These are phyloP conservation scores for Aethina tumida DNA, from an alignment of 1,140 invertebrate species.

Conservation along the genomic window DNA sequence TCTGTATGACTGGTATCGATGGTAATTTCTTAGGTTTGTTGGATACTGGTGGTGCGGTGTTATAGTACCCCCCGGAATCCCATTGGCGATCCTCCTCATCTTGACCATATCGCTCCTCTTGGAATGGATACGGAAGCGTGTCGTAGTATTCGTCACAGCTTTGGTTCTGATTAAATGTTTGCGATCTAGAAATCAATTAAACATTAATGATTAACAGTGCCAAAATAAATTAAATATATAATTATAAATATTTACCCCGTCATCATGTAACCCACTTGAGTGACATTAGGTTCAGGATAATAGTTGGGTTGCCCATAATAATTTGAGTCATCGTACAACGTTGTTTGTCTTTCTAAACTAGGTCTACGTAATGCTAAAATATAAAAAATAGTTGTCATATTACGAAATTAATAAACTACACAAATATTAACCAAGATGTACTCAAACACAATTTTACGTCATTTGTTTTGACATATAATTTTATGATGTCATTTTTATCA, in stretches of 20 bases:
- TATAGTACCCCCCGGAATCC: slow-evolving; percentile 50
- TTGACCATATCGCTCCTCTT: slow-evolving; percentile 45
- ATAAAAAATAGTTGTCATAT: slow-evolving; percentile 11
- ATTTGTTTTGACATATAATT: background rate
- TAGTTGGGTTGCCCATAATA: slow-evolving; percentile 22
- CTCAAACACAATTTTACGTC: background rate
- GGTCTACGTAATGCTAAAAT: slow-evolving; percentile 47
- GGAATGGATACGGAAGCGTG: slow-evolving; percentile 39
- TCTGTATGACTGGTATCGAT: slow-evolving; percentile 29
- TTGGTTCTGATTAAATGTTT: slow-evolving; percentile 21
- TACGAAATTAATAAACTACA: background rate
- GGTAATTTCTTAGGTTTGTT: slow-evolving; percentile 36
- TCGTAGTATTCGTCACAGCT: slow-evolving; percentile 44
- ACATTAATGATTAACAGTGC: no score
- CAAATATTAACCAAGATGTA: slow-evolving; percentile 2
- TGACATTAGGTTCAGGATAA: slow-evolving; percentile 19
- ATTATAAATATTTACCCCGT: no score
- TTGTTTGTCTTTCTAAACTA: slow-evolving; percentile 70
- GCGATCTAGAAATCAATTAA: slow-evolving; percentile 22
- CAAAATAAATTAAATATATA: no score
- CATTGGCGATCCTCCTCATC: slow-evolving; percentile 59
- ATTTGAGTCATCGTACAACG: slow-evolving; percentile 61
- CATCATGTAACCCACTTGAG: slow-evolving; percentile 23
- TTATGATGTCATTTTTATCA: slow-evolving; percentile 1
- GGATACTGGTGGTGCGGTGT: slow-evolving; percentile 21